Conservation (phyloP, 2,113 vertebrate genomes). For the Leucosticte australis region DNA sequence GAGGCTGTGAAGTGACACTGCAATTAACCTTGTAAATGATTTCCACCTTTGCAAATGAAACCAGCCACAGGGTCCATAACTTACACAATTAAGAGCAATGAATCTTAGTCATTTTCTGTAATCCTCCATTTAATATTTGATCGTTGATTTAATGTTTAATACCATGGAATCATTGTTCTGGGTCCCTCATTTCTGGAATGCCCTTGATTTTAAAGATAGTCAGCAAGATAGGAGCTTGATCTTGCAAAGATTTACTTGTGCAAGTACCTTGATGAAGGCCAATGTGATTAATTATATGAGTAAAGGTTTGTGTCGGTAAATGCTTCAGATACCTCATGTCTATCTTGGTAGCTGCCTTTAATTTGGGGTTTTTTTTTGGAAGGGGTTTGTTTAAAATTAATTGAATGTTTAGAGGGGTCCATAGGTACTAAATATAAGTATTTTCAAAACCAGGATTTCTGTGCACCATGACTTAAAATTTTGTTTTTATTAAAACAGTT, state of each 20-base stretch:
- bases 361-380: accelerated
- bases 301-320: not conserved
- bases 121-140: constrained; percentile 68
- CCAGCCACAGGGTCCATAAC: constrained; percentile 23
- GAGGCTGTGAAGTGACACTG: constrained; percentile 40
- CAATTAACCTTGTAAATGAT: constrained; percentile 75
- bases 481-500: not conserved
- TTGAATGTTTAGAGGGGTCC: not conserved
- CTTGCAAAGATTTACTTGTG: not conserved
- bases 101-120: constrained; percentile 55
- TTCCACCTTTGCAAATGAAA: constrained; percentile 53
- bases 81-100: constrained; percentile 65
- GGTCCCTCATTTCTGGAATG: not conserved
- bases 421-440: not conserved
- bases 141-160: constrained; percentile 59
- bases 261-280: not conserved
- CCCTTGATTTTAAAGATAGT: constrained; percentile 17
- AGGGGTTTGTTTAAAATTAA: not conserved
- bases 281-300: not conserved
- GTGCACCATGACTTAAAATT: not conserved
- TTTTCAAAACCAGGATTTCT: not conserved
- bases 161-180: not conserved
- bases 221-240: not conserved
- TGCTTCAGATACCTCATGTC: not conserved
- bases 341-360: not conserved